phyloP scores from a whole-genome alignment of 2,888 invertebrate genomes.

The Nudaria mundana region DNA sequence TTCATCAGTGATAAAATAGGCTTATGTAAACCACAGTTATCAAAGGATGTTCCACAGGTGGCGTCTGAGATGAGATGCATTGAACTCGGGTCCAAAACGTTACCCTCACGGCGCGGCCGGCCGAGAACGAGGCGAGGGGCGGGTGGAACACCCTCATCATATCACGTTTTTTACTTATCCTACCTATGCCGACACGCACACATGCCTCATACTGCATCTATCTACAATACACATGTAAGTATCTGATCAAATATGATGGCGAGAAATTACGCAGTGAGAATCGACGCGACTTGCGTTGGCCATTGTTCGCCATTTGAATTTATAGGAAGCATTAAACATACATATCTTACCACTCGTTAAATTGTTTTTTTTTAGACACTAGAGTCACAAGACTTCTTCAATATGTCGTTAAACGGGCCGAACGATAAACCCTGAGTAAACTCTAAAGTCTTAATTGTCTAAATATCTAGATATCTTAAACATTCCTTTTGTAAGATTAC shows the following conservation, averaged over 20 bases:
- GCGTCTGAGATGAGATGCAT: constrained; percentile 50
- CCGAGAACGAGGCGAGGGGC: constrained; percentile 22
- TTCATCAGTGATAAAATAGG: no score
- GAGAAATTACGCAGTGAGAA: constrained; percentile 54
- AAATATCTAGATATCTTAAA: no score
- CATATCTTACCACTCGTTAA: neutral
- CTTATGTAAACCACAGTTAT: no score
- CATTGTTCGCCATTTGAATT: constrained; percentile 40
- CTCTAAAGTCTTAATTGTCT: neutral
- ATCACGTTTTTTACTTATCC: constrained; percentile 51
- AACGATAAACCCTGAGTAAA: no score
- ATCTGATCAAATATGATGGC: constrained; percentile 42
- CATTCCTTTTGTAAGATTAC: no score
- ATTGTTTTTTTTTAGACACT: neutral
- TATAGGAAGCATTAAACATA: constrained; percentile 3
- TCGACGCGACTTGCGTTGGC: constrained; percentile 34
- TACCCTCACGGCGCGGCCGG: constrained; percentile 42
- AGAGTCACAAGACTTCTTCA: no score
- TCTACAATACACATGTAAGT: constrained; percentile 47
- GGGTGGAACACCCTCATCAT: constrained; percentile 48
- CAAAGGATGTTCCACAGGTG: constrained; percentile 45
- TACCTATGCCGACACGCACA: constrained; percentile 37
- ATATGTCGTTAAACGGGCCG: no score
- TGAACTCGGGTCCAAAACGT: constrained; percentile 62
- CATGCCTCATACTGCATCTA: constrained; percentile 28